Conservation (phyloP, 2,113 vertebrate genomes). For the Ceratotherium simum region DNA sequence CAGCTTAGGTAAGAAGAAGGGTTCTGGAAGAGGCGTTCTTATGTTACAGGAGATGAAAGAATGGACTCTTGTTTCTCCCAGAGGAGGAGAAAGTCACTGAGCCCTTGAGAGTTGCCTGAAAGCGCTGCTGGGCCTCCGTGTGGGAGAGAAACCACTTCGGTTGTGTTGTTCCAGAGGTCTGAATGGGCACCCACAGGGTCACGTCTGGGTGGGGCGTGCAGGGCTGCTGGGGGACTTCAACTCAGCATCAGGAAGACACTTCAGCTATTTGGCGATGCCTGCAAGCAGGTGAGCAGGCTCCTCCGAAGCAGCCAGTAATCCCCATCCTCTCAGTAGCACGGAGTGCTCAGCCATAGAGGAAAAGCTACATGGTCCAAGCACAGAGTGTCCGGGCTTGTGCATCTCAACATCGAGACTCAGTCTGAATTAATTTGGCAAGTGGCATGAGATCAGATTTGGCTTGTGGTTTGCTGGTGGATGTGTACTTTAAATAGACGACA, state of each 20-base stretch:
- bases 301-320: neutral
- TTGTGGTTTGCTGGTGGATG: neutral
- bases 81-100: neutral
- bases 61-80: neutral
- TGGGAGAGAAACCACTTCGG: neutral
- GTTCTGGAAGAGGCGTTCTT: neutral
- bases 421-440: neutral
- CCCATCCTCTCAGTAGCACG: neutral
- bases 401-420: neutral
- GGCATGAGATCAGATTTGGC: neutral
- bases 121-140: neutral
- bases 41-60: neutral
- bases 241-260: neutral
- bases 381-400: neutral
- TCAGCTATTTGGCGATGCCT: accelerated
- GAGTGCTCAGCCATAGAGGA: neutral
- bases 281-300: accelerated
- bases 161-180: neutral
- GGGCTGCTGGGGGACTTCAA: neutral
- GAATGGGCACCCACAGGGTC: neutral
- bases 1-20: neutral
- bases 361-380: neutral
- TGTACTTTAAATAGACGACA: neutral
- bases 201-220: accelerated
- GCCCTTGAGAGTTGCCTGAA: neutral